phyloP scores from a whole-genome alignment of 2,797 vertebrate genomes.

The Erethizon dorsatum region DNA sequence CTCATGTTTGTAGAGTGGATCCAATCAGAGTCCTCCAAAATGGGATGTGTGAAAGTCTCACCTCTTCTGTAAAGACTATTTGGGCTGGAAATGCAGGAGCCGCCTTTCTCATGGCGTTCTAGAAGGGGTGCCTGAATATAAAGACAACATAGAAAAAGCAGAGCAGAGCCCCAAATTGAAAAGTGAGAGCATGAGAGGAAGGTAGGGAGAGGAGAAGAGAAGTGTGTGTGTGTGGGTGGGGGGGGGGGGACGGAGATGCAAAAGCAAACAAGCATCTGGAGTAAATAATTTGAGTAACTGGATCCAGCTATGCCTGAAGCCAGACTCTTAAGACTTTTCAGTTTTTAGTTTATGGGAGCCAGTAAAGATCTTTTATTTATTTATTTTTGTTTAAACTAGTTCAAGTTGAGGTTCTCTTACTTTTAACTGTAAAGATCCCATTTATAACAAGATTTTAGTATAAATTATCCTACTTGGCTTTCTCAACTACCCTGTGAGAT shows the following conservation, averaged over 20 bases:
- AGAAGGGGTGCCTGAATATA: neutral
- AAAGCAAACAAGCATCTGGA: conserved; percentile 72
- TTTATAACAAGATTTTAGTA: conserved; percentile 54
- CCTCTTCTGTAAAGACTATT: neutral
- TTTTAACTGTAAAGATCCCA: conserved; percentile 59
- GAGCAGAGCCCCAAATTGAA: neutral
- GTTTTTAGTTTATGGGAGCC: conserved; percentile 58
- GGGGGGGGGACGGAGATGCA: neutral
- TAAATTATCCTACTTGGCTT: conserved; percentile 55
- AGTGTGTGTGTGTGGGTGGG: neutral
- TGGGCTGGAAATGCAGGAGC: neutral
- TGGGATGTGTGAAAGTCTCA: neutral
- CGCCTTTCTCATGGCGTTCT: neutral
- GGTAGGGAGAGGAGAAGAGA: neutral
- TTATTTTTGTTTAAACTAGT: conserved; percentile 67
- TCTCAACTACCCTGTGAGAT: neutral
- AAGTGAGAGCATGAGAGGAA: neutral
- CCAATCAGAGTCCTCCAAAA: neutral
- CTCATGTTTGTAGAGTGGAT: neutral
- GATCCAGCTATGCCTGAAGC: conserved; percentile 81
- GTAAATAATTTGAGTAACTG: conserved; percentile 75
- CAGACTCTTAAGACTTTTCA: conserved; percentile 55
- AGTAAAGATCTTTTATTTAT: conserved; percentile 38
- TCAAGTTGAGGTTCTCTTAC: conserved; percentile 51
- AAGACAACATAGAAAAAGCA: neutral